phyloP scores from a whole-genome alignment of 2,797 vertebrate genomes.

The Alcedo quadribrachys region DNA sequence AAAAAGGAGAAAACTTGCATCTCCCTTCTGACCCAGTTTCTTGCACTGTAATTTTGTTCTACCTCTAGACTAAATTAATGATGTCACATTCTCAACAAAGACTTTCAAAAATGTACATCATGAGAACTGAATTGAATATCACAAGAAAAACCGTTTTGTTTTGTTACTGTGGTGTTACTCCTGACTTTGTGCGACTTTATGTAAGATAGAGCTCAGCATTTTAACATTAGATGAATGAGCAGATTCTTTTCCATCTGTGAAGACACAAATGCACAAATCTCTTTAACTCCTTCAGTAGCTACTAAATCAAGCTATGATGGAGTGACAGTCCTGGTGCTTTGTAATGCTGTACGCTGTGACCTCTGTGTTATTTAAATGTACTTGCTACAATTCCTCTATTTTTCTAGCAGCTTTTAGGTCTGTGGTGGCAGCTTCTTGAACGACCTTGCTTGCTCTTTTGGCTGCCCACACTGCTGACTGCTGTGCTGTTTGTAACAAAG shows the following conservation, averaged over 20 bases:
- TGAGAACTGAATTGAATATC: not conserved
- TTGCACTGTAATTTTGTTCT: rapidly evolving
- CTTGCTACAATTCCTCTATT: not conserved
- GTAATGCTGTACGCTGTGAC: not conserved
- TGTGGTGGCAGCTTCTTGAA: not conserved
- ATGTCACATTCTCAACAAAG: not conserved
- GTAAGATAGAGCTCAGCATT: not conserved
- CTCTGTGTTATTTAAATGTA: constrained; percentile 6
- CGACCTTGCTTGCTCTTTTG: constrained; percentile 38
- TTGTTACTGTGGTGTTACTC: not conserved
- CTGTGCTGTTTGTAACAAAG: constrained; percentile 32
- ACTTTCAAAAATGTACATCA: not conserved
- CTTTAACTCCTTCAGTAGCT: not conserved
- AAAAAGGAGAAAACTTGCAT: not conserved
- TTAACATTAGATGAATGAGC: not conserved
- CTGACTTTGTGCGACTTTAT: not conserved
- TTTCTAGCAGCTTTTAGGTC: not conserved
- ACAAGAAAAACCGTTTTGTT: not conserved
- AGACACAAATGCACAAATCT: not conserved
- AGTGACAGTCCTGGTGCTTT: not conserved
- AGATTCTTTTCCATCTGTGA: not conserved
- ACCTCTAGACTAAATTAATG: not conserved
- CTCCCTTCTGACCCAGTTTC: not conserved
- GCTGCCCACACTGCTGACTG: not conserved
- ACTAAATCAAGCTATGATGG: not conserved